Conservation (phyloP, 1,140 invertebrate species). For the Octopus bimaculoides region DNA sequence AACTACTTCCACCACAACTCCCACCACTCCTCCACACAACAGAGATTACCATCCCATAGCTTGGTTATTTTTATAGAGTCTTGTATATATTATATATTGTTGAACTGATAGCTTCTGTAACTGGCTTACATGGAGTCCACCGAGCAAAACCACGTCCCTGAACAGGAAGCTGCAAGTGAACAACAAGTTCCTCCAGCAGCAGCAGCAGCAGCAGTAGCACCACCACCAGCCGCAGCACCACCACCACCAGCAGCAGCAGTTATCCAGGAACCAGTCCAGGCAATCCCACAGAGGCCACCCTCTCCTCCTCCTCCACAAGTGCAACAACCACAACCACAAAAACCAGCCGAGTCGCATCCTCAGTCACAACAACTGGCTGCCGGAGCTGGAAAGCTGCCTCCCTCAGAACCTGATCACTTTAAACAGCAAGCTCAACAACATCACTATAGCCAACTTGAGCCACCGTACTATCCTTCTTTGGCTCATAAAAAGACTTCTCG, state of each 20-base stretch:
- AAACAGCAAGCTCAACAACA: conserved; percentile 15
- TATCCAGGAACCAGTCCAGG: conserved; percentile 1
- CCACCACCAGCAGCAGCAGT: neutral
- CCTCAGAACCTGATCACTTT: conserved; percentile 12
- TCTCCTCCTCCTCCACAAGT: conserved; percentile 15
- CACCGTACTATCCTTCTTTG: neutral
- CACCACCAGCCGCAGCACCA: neutral
- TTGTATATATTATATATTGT: too few relatives aligned
- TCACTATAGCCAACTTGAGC: conserved; percentile 11
- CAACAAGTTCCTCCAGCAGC: neutral
- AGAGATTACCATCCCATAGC: too few relatives aligned
- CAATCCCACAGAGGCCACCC: conserved; percentile 14
- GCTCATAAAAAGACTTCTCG: too few relatives aligned
- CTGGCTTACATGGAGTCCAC: too few relatives aligned
- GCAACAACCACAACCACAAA: conserved; percentile 15
- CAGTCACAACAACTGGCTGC: conserved; percentile 21
- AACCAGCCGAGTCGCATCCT: conserved; percentile 18
- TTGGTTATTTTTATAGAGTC: too few relatives aligned
- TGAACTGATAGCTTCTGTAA: too few relatives aligned
- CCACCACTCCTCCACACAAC: too few relatives aligned
- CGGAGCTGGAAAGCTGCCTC: conserved; percentile 12
- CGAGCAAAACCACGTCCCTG: too few relatives aligned
- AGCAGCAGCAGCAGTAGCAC: neutral
- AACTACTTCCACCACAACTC: too few relatives aligned
- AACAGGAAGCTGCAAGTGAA: too few relatives aligned